Conservation (phyloP, 2,113 vertebrate genomes). For the Apodemus sylvaticus region DNA sequence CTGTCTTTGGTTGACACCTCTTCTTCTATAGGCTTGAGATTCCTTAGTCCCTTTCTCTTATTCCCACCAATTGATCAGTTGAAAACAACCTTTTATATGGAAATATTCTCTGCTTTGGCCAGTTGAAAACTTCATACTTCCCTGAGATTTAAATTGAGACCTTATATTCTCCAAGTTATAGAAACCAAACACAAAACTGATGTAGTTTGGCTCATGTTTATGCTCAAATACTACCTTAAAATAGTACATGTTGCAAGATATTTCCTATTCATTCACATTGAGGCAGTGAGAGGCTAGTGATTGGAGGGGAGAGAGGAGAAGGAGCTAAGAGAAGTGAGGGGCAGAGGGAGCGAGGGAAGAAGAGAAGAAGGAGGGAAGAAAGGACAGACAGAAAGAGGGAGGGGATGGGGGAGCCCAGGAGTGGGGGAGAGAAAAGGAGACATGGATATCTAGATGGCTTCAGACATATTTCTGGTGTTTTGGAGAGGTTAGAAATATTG, state of each 20-base stretch:
- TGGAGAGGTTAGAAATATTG: no score
- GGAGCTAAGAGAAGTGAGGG: no score
- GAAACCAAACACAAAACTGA: background rate
- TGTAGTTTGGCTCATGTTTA: background rate
- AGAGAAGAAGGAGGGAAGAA: no score
- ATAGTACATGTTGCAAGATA: background rate
- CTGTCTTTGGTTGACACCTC: background rate
- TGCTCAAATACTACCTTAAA: background rate
- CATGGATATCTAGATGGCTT: no score
- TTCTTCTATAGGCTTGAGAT: background rate
- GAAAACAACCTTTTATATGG: background rate
- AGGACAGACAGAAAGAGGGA: no score
- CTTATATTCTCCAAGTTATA: background rate
- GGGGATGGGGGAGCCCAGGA: no score
- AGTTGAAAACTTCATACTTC: background rate
- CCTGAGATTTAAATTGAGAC: background rate
- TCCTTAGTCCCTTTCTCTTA: background rate
- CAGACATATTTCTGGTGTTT: no score
- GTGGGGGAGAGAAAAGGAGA: no score
- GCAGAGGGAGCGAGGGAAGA: no score
- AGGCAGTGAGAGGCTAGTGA: no score
- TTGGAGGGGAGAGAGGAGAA: no score
- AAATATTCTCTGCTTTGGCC: background rate
- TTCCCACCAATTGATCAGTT: background rate
- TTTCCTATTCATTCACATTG: no score